A percentile compares a stretch with the other conserved stretches of the same genome.
Evolutionary conservation across 2,113 vertebrate genomes (phyloP).

Genomic region (Danionella cerebrum): DNA sequence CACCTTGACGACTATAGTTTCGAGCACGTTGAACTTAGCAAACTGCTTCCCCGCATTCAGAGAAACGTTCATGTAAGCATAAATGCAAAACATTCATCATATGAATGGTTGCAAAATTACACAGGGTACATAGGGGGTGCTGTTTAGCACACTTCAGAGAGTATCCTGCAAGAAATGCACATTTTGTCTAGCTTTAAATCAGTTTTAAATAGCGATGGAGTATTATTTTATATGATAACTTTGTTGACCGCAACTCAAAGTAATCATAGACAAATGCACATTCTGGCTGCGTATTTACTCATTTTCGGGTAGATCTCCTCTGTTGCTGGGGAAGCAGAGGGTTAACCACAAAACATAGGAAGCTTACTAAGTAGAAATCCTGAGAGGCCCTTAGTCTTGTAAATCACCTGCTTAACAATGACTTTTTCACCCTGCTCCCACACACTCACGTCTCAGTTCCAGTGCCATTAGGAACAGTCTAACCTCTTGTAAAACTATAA

Average conservation of each 20-base stretch:
- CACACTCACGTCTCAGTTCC: not conserved
- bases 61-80: too few relatives aligned
- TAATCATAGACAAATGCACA: not conserved
- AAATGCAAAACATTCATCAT: too few relatives aligned
- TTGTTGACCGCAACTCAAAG: not conserved
- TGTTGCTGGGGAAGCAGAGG: not conserved
- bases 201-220: too few relatives aligned
- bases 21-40: too few relatives aligned
- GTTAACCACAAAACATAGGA: not conserved
- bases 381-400: conserved; percentile 48
- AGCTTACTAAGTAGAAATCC: not conserved
- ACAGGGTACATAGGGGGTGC: too few relatives aligned
- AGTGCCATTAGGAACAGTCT: conserved; percentile 13
- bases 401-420: conserved; percentile 71
- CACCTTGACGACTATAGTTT: too few relatives aligned
- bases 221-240: not conserved
- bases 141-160: too few relatives aligned
- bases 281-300: not conserved
- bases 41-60: too few relatives aligned
- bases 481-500: conserved; percentile 33
- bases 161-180: too few relatives aligned
- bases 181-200: too few relatives aligned
- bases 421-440: conserved; percentile 28
- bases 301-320: not conserved
- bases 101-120: too few relatives aligned